Conservation (phyloP, 2,113 vertebrate species). For the Scomber scombrus region DNA sequence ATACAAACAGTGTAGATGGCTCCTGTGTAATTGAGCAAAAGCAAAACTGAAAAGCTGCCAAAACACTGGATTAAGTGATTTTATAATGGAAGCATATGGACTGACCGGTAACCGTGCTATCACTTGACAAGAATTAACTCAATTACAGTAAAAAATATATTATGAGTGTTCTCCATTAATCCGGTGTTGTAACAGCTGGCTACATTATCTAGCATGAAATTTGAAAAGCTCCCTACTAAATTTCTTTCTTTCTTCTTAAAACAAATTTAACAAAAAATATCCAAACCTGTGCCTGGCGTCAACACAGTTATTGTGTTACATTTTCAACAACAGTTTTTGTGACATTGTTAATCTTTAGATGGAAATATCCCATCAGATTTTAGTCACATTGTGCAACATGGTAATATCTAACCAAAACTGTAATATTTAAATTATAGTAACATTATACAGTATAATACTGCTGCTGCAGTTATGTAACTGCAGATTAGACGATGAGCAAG, state of each 20-base stretch:
- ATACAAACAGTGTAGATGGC: conserved; percentile 20
- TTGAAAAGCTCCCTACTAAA: background rate
- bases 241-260: background rate
- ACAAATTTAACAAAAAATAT: background rate
- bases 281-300: background rate
- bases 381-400: background rate
- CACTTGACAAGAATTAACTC: conserved; percentile 29
- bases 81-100: conserved; percentile 28
- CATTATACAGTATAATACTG: background rate
- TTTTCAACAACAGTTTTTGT: background rate
- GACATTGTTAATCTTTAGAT: background rate
- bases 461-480: background rate
- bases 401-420: background rate
- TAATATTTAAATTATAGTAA: background rate
- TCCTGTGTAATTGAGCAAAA: conserved; percentile 30
- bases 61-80: conserved; percentile 36
- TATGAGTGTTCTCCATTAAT: conserved; percentile 20
- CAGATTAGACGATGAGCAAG: background rate
- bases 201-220: background rate
- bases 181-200: background rate
- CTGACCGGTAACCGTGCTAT: background rate
- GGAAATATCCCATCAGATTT: background rate
- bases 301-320: background rate
- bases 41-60: conserved; percentile 21
- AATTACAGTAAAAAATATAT: conserved; percentile 5